These are phyloP conservation scores for Monomorium pharaonis DNA, from an alignment of 1,140 invertebrate genomes.

Conservation along the genomic window DNA sequence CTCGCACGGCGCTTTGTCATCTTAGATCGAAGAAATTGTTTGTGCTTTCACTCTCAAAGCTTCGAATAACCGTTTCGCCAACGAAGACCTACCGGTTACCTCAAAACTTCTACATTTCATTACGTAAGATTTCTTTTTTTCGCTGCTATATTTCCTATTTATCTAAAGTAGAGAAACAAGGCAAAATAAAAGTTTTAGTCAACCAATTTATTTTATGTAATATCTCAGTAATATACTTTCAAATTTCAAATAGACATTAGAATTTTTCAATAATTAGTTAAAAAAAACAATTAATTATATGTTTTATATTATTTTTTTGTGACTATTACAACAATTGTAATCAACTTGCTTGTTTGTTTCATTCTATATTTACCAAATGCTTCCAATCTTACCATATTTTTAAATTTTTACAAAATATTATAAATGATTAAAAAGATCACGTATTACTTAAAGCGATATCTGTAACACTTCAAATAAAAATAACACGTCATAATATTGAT, in stretches of 20 bases:
- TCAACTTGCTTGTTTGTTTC: not conserved
- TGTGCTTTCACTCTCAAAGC: no score
- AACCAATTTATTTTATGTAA: not conserved
- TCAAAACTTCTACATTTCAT: no score
- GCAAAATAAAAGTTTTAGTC: not conserved
- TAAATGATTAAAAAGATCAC: not conserved
- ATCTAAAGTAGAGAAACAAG: not conserved
- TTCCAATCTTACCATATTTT: not conserved
- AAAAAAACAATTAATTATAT: not conserved
- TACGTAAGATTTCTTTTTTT: no score
- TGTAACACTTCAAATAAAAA: slow-evolving; percentile 7
- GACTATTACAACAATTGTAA: not conserved
- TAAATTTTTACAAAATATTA: not conserved
- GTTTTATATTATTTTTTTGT: not conserved
- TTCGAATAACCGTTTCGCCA: no score
- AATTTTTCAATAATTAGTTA: not conserved
- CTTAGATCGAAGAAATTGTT: no score
- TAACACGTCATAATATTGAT: slow-evolving; percentile 30
- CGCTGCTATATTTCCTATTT: no score
- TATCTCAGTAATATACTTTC: not conserved
- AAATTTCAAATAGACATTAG: not conserved
- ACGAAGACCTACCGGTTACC: no score
- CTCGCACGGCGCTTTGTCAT: no score
- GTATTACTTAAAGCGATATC: not conserved
- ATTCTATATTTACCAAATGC: no score